Percentiles rank a stretch among this genome's conserved stretches.
phyloP scores from a whole-genome alignment of 2,888 invertebrate species.

The Acrobasis consociella region DNA sequence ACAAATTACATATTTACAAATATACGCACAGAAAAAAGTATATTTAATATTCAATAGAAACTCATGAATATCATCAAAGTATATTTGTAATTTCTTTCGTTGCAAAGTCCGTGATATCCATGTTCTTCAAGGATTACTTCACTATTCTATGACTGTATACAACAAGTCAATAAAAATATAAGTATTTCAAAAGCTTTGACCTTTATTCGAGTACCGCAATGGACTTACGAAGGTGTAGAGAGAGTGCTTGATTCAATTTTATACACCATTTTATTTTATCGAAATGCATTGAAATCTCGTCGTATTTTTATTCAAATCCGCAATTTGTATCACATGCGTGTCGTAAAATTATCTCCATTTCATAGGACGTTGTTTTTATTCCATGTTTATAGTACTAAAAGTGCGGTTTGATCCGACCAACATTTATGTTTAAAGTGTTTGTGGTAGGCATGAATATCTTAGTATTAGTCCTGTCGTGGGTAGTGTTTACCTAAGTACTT shows the following conservation, averaged over 20 bases:
- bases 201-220: too few species aligned
- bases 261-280: constrained; percentile 17
- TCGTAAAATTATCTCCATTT: constrained; percentile 1
- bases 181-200: too few species aligned
- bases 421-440: not conserved
- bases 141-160: too few species aligned
- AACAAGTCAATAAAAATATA: too few species aligned
- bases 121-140: too few species aligned
- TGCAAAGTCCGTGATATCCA: too few species aligned
- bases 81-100: too few species aligned
- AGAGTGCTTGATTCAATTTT: constrained; percentile 10
- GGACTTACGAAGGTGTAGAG: not conserved
- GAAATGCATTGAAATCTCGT: constrained; percentile 6
- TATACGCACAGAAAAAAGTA: too few species aligned
- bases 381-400: not conserved
- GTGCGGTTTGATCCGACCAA: not conserved
- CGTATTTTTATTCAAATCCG: constrained; percentile 5
- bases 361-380: not conserved
- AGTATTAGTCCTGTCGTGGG: not conserved
- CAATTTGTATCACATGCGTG: not conserved
- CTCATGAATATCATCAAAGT: too few species aligned
- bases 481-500: not conserved
- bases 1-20: too few species aligned
- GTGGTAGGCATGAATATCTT: not conserved
- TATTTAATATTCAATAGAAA: too few species aligned